Evolutionary conservation across 2,797 vertebrate genomes (phyloP).

Genomic region (Oreochromis mossambicus): DNA sequence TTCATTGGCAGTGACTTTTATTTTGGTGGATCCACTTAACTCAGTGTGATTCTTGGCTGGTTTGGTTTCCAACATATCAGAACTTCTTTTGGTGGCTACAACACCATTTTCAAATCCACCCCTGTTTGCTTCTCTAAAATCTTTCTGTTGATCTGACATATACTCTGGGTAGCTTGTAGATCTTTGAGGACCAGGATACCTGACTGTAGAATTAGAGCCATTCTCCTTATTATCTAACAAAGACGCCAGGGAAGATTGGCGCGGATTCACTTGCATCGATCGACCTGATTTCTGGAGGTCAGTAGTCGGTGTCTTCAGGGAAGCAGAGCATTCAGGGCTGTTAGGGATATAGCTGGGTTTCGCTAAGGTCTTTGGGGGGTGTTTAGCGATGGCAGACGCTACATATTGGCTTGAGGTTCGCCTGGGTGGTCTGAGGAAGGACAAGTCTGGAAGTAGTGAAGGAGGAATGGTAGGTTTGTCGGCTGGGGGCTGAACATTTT

Average conservation of each 20-base stretch:
- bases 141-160: slow-evolving; percentile 35
- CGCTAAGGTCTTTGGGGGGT: slow-evolving; percentile 59
- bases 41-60: slow-evolving; percentile 21
- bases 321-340: slow-evolving; percentile 16
- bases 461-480: slow-evolving; percentile 38
- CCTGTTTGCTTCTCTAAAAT: slow-evolving; percentile 20
- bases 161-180: slow-evolving; percentile 53
- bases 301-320: background rate
- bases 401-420: slow-evolving; percentile 94
- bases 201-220: slow-evolving; percentile 9
- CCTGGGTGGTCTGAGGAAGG: slow-evolving; percentile 83
- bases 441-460: slow-evolving; percentile 40
- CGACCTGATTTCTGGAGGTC: slow-evolving; percentile 43
- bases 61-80: slow-evolving; percentile 29
- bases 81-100: slow-evolving; percentile 29
- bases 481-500: slow-evolving; percentile 44
- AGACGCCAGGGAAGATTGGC: slow-evolving; percentile 17
- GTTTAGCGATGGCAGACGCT: slow-evolving; percentile 87
- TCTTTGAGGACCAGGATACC: slow-evolving; percentile 31
- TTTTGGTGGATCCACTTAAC: slow-evolving; percentile 15
- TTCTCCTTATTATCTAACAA: slow-evolving; percentile 40
- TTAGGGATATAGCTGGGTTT: slow-evolving; percentile 41
- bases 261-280: slow-evolving; percentile 46
- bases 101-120: slow-evolving; percentile 1
- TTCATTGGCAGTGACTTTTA: background rate